Conservation (phyloP, 2,797 vertebrate genomes). For the Poecile montanus region DNA sequence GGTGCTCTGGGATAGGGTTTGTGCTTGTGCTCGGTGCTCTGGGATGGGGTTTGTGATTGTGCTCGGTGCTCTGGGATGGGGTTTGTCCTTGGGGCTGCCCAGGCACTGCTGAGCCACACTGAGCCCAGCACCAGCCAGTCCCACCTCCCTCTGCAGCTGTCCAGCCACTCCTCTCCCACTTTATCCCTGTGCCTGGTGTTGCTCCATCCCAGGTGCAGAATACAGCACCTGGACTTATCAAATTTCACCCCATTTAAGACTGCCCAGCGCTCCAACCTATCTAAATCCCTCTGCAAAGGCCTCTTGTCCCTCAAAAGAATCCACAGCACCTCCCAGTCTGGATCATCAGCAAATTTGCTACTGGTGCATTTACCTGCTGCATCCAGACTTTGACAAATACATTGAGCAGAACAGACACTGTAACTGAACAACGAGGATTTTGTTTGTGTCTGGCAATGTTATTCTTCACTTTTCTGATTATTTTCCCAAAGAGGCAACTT, state of each 20-base stretch:
- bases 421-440: background rate
- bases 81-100: background rate
- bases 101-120: background rate
- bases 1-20: background rate
- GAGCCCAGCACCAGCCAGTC: background rate
- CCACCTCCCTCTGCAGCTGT: background rate
- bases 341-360: background rate
- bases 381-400: background rate
- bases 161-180: background rate
- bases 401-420: background rate
- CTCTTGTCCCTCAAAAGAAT: background rate
- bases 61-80: background rate
- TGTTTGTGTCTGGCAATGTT: background rate
- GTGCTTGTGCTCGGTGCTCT: too few species aligned
- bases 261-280: background rate
- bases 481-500: background rate
- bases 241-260: background rate
- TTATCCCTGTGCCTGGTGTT: fast-evolving
- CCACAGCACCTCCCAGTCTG: background rate
- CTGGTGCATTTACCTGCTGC: too few species aligned
- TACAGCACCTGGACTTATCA: too few species aligned
- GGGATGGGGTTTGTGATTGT: background rate
- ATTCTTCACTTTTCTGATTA: background rate
- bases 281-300: background rate
- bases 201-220: background rate